Base-by-base conservation (phyloP, 2,888 invertebrate genomes). In the Empis stercorea region DNA sequence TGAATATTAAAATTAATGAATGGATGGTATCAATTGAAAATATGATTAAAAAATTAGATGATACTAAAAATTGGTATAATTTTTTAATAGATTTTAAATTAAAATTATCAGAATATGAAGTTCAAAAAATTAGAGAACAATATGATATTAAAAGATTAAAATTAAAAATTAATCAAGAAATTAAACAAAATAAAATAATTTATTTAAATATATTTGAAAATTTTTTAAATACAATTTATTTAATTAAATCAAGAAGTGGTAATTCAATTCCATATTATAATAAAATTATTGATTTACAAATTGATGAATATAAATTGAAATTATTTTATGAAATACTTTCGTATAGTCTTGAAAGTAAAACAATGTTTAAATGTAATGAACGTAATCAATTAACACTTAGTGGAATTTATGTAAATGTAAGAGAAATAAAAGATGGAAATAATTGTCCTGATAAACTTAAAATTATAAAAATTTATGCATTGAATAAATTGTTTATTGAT, bases 401-500 rank as follows among this genome's bases (percentile, higher is more conserved):
- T n/a, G 45, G 40, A 11, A 16, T 30, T 9, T 17, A 40, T 27
- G 10, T 45, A 9, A 40, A 34, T 32, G 10, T 45, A 2, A 30
- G 30, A 1, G 45, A 45, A 15, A 16, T 45, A 6, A 14, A 38
- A 4, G 2, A n/a, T 27, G 5, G 9, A 4, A 16, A 14, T 2
- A 11, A 14, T 2, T 39, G 38, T 16, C 4, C 11, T n/a, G 11
- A 38, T 10, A 40, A 10, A 7, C 4, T 10, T 13, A 30, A 14
- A 43, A n/a, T 15, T 5, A 45, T 46, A 4, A 23, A 30, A 27
- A 43, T 50, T 9, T 46, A 20, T 16, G 48, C 50, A 11, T 5
- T 41, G 15, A 40, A 50, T 37, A 48, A 38, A 17, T 11, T 50
- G 11, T 50, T 50, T 30, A 41, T 50, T 11, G 46, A 50, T 30